A percentile compares a stretch with the other conserved stretches of the same genome.
Conservation (phyloP, 2,888 invertebrate species). For the Formica aserva region DNA sequence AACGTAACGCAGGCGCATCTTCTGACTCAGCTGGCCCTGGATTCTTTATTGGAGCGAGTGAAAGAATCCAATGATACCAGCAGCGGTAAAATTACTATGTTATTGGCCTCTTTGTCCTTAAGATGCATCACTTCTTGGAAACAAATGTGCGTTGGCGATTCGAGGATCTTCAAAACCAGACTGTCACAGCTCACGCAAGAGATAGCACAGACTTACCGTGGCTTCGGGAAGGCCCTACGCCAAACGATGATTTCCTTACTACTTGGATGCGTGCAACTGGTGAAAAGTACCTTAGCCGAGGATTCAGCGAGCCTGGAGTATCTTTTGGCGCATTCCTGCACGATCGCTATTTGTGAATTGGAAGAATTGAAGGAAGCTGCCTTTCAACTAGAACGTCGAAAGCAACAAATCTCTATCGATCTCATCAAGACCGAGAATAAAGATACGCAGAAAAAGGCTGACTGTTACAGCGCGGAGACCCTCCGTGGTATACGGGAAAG, state of each 20-base stretch:
- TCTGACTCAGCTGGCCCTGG: constrained; percentile 79
- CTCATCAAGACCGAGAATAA: constrained; percentile 59
- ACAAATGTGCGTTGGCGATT: constrained; percentile 78
- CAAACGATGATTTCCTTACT: constrained; percentile 81
- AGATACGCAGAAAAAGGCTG: constrained; percentile 59
- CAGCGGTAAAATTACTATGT: constrained; percentile 79
- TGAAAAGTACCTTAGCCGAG: constrained; percentile 76
- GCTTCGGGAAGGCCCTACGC: constrained; percentile 80
- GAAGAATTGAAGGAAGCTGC: constrained; percentile 79
- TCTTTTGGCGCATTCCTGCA: constrained; percentile 80
- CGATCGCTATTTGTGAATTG: constrained; percentile 80
- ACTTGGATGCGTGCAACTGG: constrained; percentile 81
- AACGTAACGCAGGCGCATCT: constrained; percentile 76
- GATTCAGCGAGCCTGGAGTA: constrained; percentile 81
- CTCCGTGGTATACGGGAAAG: constrained; percentile 75
- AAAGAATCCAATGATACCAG: constrained; percentile 74
- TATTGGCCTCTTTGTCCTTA: constrained; percentile 81
- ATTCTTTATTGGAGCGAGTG: constrained; percentile 78
- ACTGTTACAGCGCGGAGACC: constrained; percentile 69
- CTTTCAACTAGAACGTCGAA: constrained; percentile 67
- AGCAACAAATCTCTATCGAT: constrained; percentile 63
- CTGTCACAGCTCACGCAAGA: constrained; percentile 81
- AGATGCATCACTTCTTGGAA: constrained; percentile 82
- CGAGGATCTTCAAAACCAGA: constrained; percentile 74
- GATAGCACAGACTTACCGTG: constrained; percentile 80